Evolutionary conservation across 2,797 vertebrate species (phyloP), one percentile per base, ranked within the genome.

Genomic region (Lutjanus campechanus): DNA sequence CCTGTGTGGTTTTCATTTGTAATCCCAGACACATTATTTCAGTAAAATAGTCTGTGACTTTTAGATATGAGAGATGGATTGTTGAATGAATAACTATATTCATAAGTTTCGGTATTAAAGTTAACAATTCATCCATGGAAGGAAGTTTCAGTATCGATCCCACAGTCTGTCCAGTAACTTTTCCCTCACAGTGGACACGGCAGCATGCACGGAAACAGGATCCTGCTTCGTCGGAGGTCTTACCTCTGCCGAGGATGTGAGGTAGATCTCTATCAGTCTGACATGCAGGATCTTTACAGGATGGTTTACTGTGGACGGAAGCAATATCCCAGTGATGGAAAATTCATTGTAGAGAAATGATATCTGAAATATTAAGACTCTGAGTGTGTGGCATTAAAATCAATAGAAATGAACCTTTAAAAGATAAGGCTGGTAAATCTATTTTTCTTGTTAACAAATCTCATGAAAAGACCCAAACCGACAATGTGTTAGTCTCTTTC

Each of bases 41-140:
- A 96, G 95, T 97, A 97, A 97, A 95, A 95, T 94, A 93, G 93
- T 96, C 95, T 98, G 95, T 94, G 96, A 96, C 96, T 96, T 95
- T 96, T 97, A 97, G 97, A 97, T 97, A 96, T 96, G 96, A 97
- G 96, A 97, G 96, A 97, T 96, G 96, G 95, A 96, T 97, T 95
- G 96, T 95, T 96, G 93, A 93, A 89, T 95, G 93, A 96, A 95
- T 95, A 96, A 93, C 94, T 96, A 95, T 95, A 93, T 96, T 96
- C 93, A 87, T 95, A 93, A 90, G 91, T 97, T 97, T 96, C 93
- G 94, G 94, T 95, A 96, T 95, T 92, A 96, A 96, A 96, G 93
- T 95, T 95, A 93, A 90, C 90, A 87, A 88, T 94, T 95, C 85
- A 92, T 88, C 88, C 90, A 89, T 90, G 90, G 93, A 85, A 75